Percentiles rank a stretch among this genome's conserved stretches.
These are phyloP conservation scores for Drosophila lacertosa DNA, from an alignment of 1,140 invertebrate genomes.

Conservation along the genomic window DNA sequence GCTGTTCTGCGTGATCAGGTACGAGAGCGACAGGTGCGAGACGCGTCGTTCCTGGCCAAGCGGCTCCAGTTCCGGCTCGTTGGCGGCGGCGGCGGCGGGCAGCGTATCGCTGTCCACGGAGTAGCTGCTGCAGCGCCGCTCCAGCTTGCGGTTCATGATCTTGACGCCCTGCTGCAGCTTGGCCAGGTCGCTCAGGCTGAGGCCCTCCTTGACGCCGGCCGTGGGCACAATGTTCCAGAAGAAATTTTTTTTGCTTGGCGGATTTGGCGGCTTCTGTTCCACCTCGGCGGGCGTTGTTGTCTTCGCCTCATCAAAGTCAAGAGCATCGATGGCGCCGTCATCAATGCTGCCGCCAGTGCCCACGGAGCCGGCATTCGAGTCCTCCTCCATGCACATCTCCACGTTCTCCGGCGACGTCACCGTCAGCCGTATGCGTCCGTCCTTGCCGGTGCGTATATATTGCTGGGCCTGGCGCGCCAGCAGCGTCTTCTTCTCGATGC, in stretches of 20 bases:
- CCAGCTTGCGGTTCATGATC: slow-evolving; percentile 67
- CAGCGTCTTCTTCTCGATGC: slow-evolving; percentile 77
- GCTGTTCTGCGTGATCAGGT: slow-evolving; percentile 83
- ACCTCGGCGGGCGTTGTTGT: slow-evolving; percentile 6
- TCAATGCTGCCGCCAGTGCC: slow-evolving; percentile 60
- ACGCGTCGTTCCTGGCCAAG: slow-evolving; percentile 43
- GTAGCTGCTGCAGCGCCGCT: slow-evolving; percentile 63
- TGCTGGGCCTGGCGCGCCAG: slow-evolving; percentile 58
- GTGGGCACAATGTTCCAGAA: slow-evolving; percentile 78
- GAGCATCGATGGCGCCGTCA: slow-evolving; percentile 76
- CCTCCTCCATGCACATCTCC: slow-evolving; percentile 74
- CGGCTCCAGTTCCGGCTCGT: slow-evolving; percentile 12
- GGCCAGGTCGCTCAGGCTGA: slow-evolving; percentile 70
- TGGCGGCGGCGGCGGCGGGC: background rate
- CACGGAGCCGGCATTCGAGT: slow-evolving; percentile 57
- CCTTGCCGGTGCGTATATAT: slow-evolving; percentile 55
- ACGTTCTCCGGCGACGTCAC: slow-evolving; percentile 81
- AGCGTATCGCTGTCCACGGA: slow-evolving; percentile 52
- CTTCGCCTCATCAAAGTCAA: slow-evolving; percentile 65
- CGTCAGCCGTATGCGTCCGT: slow-evolving; percentile 72
- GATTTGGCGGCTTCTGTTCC: slow-evolving; percentile 2
- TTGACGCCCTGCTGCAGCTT: slow-evolving; percentile 70
- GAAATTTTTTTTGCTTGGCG: slow-evolving; percentile 63
- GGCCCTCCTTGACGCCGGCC: slow-evolving; percentile 70
- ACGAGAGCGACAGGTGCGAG: slow-evolving; percentile 71